Conservation (phyloP, 1,140 invertebrate species). For the Melipona quadrifasciata region DNA sequence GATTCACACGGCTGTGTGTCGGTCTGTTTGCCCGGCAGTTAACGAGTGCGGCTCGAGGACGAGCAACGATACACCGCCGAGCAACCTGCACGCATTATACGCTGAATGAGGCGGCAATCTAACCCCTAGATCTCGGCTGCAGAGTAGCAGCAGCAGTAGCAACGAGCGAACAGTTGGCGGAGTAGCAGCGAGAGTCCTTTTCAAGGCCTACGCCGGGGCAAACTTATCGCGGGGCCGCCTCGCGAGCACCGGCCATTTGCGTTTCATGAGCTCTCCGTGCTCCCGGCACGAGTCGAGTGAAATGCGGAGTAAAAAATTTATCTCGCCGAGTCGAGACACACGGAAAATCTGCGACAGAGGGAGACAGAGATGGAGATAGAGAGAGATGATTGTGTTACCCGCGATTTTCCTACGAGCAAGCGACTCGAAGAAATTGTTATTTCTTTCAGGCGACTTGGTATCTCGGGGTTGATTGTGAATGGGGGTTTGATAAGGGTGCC, state of each 20-base stretch:
- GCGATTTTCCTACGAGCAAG: not conserved
- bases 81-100: slow-evolving; percentile 64
- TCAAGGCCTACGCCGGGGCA: slow-evolving; percentile 55
- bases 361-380: not conserved
- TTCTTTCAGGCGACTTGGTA: not conserved
- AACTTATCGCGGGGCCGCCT: slow-evolving; percentile 56
- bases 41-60: slow-evolving; percentile 58
- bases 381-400: slow-evolving; percentile 27
- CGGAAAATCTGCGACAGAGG: not conserved
- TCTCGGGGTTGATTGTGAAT: not conserved
- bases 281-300: slow-evolving; percentile 27
- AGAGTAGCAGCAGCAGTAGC: not conserved
- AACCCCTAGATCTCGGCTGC: slow-evolving; percentile 52
- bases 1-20: slow-evolving; percentile 56
- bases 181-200: slow-evolving; percentile 40
- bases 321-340: slow-evolving; percentile 1
- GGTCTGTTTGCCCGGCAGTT: slow-evolving; percentile 63
- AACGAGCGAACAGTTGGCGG: slow-evolving; percentile 53
- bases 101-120: slow-evolving; percentile 63
- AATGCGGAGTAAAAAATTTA: slow-evolving; percentile 41
- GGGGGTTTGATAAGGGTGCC: not conserved
- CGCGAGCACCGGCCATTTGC: slow-evolving; percentile 59
- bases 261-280: slow-evolving; percentile 54
- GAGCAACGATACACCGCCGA: slow-evolving; percentile 45
- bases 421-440: not conserved